Evolutionary conservation across 2,888 invertebrate genomes (phyloP).

Genomic region (Plusia festucae): DNA sequence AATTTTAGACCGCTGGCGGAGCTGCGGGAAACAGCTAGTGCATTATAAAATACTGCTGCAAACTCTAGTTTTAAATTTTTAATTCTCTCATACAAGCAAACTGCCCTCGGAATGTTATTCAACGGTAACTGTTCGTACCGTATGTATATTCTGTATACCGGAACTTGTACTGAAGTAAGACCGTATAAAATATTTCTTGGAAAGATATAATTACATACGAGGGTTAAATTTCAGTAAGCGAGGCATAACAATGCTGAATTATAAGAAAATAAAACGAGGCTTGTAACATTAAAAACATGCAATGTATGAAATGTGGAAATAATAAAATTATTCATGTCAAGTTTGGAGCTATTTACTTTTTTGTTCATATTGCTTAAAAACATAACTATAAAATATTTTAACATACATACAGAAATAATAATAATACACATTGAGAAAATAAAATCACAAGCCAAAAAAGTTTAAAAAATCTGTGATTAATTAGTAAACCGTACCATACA

Average conservation of each 20-base stretch:
- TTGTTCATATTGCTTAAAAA: neutral
- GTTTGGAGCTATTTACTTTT: neutral
- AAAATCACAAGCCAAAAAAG: too few species aligned
- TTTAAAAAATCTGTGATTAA: too few species aligned
- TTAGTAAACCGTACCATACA: too few species aligned
- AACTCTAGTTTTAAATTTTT: conserved; percentile 18
- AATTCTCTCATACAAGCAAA: conserved; percentile 28
- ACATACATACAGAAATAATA: too few species aligned
- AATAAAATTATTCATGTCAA: neutral
- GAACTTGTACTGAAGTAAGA: conserved; percentile 36
- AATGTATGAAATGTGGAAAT: conserved; percentile 2
- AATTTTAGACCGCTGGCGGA: too few species aligned
- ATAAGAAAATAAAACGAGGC: conserved; percentile 55
- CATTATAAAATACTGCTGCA: conserved; percentile 8
- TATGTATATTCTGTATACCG: too few species aligned
- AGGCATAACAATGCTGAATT: conserved; percentile 63
- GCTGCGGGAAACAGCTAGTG: too few species aligned
- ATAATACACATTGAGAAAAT: too few species aligned
- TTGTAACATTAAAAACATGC: conserved; percentile 15
- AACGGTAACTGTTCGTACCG: conserved; percentile 14
- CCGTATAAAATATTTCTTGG: conserved; percentile 54
- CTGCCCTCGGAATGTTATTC: conserved; percentile 22
- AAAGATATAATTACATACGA: conserved; percentile 70
- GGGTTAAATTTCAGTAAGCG: conserved; percentile 63
- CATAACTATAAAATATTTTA: too few species aligned